A percentile compares a stretch with the other conserved stretches of the same genome.
phyloP scores from a whole-genome alignment of 2,888 invertebrate genomes.

The Mythimna pallens region DNA sequence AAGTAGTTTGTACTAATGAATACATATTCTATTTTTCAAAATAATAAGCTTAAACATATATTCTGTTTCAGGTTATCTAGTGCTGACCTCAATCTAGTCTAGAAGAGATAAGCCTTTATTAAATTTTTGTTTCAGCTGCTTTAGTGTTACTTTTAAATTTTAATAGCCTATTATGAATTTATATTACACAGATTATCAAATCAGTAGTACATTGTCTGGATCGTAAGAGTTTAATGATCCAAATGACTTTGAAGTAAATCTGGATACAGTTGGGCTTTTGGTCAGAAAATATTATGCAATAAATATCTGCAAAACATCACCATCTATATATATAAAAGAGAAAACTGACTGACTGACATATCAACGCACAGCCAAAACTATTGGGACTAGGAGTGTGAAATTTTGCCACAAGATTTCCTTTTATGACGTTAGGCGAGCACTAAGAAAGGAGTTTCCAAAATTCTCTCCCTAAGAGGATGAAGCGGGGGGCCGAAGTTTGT shows the following conservation, averaged over 20 bases:
- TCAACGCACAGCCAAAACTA: no score
- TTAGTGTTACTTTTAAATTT: constrained; percentile 28
- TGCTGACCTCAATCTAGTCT: constrained; percentile 45
- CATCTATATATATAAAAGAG: no score
- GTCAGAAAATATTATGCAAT: no score
- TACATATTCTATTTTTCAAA: neutral
- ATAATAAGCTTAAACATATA: constrained; percentile 12
- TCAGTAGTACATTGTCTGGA: constrained; percentile 45
- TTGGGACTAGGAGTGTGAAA: no score
- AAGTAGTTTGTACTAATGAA: no score
- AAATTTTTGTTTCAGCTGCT: constrained; percentile 47
- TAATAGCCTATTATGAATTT: constrained; percentile 59
- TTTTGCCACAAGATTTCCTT: no score
- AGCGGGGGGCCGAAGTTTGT: no score
- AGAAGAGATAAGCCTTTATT: constrained; percentile 43
- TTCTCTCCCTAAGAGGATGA: no score
- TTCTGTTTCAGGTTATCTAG: constrained; percentile 9
- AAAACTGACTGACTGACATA: no score
- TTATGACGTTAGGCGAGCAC: no score
- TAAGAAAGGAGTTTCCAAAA: no score
- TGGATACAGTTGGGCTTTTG: neutral
- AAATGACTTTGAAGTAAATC: constrained; percentile 45
- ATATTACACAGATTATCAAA: constrained; percentile 57
- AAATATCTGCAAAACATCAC: no score
- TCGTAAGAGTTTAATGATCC: constrained; percentile 25